These are phyloP conservation scores for Antheraea assamensis DNA, from an alignment of 2,888 invertebrate species.

Conservation along the genomic window DNA sequence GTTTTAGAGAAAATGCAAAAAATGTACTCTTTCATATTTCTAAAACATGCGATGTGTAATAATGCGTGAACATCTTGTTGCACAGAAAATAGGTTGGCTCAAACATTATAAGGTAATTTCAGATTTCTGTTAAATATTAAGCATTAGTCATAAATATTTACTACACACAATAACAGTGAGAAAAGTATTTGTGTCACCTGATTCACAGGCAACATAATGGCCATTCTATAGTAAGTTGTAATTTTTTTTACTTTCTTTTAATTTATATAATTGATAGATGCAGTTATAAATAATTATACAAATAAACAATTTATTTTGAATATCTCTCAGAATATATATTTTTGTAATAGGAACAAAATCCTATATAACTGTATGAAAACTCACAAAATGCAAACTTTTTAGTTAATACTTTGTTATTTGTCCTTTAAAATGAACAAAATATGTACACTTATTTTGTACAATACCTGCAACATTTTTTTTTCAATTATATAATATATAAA, in stretches of 20 bases:
- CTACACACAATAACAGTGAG: slow-evolving; percentile 50
- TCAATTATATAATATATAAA: too few relatives aligned
- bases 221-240: slow-evolving; percentile 19
- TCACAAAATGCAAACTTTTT: not conserved
- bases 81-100: slow-evolving; percentile 9
- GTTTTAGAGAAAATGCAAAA: too few relatives aligned
- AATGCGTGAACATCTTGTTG: not conserved
- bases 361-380: not conserved
- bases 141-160: slow-evolving; percentile 40
- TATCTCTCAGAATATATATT: not conserved
- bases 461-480: too few relatives aligned
- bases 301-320: too few relatives aligned
- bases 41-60: slow-evolving; percentile 2
- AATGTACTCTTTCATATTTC: not conserved
- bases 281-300: too few relatives aligned
- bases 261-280: not conserved
- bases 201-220: slow-evolving; percentile 60
- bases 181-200: slow-evolving; percentile 55
- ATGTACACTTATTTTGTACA: too few relatives aligned
- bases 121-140: slow-evolving; percentile 27
- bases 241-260: slow-evolving; percentile 1
- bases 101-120: slow-evolving; percentile 22
- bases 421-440: too few relatives aligned
- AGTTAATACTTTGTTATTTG: too few relatives aligned
- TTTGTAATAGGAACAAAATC: not conserved